Conservation (phyloP, 2,113 vertebrate genomes). For the Sclerurus mexicanus region DNA sequence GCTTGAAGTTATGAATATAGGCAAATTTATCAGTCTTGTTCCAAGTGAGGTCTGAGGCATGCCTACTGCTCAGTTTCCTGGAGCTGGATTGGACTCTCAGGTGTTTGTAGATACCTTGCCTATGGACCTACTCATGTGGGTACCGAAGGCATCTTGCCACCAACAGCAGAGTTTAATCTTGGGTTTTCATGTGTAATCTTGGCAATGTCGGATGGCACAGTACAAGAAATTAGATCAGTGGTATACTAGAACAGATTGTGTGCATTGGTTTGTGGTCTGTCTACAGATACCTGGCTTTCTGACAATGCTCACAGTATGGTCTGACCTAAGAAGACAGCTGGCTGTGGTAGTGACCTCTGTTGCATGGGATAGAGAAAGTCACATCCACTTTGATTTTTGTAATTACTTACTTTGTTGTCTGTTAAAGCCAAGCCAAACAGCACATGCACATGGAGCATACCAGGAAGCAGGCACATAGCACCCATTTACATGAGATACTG, state of each 20-base stretch:
- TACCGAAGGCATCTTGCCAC: not conserved
- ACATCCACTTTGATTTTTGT: not conserved
- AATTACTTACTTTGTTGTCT: not conserved
- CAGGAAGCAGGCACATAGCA: not conserved
- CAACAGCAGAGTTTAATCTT: not conserved
- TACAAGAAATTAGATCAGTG: not conserved
- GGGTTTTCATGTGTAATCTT: not conserved
- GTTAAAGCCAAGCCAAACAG: not conserved
- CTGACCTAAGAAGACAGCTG: not conserved
- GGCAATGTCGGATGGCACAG: not conserved
- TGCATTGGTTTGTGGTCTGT: not conserved
- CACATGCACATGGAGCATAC: not conserved
- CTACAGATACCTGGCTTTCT: not conserved
- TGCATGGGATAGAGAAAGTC: not conserved
- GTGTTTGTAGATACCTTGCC: not conserved
- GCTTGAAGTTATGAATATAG: not conserved
- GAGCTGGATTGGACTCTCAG: not conserved
- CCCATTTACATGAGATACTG: not conserved
- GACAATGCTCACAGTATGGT: not conserved
- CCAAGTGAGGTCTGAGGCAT: not conserved
- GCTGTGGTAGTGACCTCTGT: not conserved
- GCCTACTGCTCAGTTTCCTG: not conserved
- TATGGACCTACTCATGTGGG: not conserved
- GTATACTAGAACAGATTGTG: not conserved
- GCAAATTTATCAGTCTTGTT: not conserved